A percentile compares a stretch with the other conserved stretches of the same genome.
These are phyloP conservation scores for Martes martes DNA, from an alignment of 2,113 vertebrate genomes.

Conservation along the genomic window DNA sequence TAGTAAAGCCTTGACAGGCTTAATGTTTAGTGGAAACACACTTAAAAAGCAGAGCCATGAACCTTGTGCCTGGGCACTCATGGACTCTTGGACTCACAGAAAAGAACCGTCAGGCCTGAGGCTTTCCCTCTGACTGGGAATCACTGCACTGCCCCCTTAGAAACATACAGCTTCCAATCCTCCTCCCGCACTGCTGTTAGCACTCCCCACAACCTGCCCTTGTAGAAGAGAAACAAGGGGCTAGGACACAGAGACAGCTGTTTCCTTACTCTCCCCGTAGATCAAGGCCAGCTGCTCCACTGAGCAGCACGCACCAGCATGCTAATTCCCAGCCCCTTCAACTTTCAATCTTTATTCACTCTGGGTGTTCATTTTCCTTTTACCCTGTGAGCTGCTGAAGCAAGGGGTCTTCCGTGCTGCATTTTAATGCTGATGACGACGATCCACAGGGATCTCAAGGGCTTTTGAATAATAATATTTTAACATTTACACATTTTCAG, in stretches of 20 bases:
- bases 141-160: neutral
- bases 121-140: neutral
- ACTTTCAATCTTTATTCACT: neutral
- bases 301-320: neutral
- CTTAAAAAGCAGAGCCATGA: neutral
- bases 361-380: neutral
- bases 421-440: neutral
- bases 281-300: neutral
- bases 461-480: conserved; percentile 13
- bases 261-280: neutral
- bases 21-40: neutral
- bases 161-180: neutral
- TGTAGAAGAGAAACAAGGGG: neutral
- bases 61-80: neutral
- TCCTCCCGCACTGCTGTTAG: neutral
- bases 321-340: neutral
- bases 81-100: too few species aligned
- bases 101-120: neutral
- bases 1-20: neutral
- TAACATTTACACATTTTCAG: neutral
- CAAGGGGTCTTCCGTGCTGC: neutral
- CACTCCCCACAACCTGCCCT: neutral
- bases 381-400: neutral
- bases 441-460: neutral
- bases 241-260: neutral